phyloP scores from a whole-genome alignment of 2,888 invertebrate species.

The Lacanobia wlatinum region DNA sequence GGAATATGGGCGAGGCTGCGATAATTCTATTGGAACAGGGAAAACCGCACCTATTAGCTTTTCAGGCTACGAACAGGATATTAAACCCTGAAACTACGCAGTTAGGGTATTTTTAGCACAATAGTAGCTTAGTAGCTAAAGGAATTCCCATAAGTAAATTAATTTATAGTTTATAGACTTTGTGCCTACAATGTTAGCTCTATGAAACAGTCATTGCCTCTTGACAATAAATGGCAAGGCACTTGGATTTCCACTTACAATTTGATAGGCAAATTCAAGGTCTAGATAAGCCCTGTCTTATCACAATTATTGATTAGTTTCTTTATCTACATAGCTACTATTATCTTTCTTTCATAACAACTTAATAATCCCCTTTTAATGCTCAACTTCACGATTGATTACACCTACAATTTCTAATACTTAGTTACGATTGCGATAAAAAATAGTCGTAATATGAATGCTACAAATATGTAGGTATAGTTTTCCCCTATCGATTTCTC shows the following conservation, averaged over 20 bases:
- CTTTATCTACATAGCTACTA: slow-evolving; percentile 20
- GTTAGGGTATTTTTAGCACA: slow-evolving; percentile 43
- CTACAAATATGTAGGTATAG: slow-evolving; percentile 15
- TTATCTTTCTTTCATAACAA: slow-evolving; percentile 35
- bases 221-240: slow-evolving; percentile 18
- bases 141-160: slow-evolving; percentile 19
- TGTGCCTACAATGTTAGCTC: background rate
- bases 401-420: slow-evolving; percentile 45
- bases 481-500: slow-evolving; percentile 58
- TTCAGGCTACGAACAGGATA: slow-evolving; percentile 57
- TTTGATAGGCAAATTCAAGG: slow-evolving; percentile 49
- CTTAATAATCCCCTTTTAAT: slow-evolving; percentile 22
- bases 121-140: background rate
- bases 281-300: slow-evolving; percentile 26
- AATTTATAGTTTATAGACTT: background rate
- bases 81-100: slow-evolving; percentile 32
- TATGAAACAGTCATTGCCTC: slow-evolving; percentile 1
- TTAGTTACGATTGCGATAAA: slow-evolving; percentile 22
- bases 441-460: slow-evolving; percentile 23
- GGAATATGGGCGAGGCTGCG: slow-evolving; percentile 58
- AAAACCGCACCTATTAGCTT: slow-evolving; percentile 62
- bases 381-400: slow-evolving; percentile 28
- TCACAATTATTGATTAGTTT: slow-evolving; percentile 31
- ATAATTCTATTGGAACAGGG: slow-evolving; percentile 57
- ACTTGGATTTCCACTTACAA: slow-evolving; percentile 10